A percentile compares a stretch with the other conserved stretches of the same genome.
phyloP scores from a whole-genome alignment of 2,113 vertebrate genomes.

The Campylomormyrus numenius region DNA sequence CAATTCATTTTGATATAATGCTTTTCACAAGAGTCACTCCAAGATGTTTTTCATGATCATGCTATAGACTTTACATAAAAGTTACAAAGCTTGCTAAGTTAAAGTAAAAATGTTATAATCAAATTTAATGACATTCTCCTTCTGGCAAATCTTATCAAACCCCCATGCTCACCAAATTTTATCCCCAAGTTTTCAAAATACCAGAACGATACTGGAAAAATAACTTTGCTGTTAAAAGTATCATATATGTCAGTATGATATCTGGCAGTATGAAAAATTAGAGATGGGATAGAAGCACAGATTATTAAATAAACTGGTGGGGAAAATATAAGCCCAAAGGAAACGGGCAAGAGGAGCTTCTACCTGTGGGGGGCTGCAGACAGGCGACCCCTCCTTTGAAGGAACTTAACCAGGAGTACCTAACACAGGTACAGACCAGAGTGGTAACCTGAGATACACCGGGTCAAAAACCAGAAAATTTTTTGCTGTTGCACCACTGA shows the following conservation, averaged over 20 bases:
- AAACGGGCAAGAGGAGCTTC: not conserved
- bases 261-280: not conserved
- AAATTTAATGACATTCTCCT: not conserved
- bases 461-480: not conserved
- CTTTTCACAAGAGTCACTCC: not conserved
- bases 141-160: not conserved
- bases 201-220: not conserved
- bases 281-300: not conserved
- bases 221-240: not conserved
- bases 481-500: not conserved
- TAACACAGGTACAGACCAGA: not conserved
- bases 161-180: not conserved
- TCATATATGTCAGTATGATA: not conserved
- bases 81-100: not conserved
- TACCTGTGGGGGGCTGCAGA: not conserved
- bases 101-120: not conserved
- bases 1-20: not conserved
- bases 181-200: not conserved
- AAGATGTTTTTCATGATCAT: not conserved
- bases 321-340: not conserved
- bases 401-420: not conserved
- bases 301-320: not conserved
- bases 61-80: not conserved
- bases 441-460: not conserved
- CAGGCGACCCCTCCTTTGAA: not conserved